phyloP scores from a whole-genome alignment of 1,140 invertebrate genomes.

The Patella vulgata region DNA sequence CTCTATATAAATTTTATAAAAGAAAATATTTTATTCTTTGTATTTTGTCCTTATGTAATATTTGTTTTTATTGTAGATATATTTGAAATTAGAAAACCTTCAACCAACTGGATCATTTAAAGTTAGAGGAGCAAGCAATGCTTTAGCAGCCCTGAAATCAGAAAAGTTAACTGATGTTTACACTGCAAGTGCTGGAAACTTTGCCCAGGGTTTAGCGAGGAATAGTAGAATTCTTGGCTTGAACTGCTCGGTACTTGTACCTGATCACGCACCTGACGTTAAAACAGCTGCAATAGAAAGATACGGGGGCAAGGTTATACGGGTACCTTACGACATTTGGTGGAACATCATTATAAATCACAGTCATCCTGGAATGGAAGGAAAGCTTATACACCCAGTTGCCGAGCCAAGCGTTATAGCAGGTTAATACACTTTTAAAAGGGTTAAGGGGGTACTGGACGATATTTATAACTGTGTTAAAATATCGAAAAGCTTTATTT shows the following conservation, averaged over 20 bases:
- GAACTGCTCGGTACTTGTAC: conserved; percentile 47
- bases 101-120: conserved; percentile 59
- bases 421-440: conserved; percentile 35
- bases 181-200: conserved; percentile 60
- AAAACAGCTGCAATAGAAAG: conserved; percentile 45
- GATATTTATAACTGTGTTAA: too few species aligned
- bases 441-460: background rate
- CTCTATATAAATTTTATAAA: too few species aligned
- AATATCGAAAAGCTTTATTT: too few species aligned
- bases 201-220: conserved; percentile 57
- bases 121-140: conserved; percentile 52
- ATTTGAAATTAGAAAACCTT: conserved; percentile 58
- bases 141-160: conserved; percentile 32
- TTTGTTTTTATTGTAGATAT: conserved; percentile 57
- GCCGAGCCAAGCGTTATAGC: conserved; percentile 52
- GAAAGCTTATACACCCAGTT: conserved; percentile 57
- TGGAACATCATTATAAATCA: conserved; percentile 47
- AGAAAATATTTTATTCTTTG: too few species aligned
- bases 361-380: conserved; percentile 37
- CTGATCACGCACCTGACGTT: conserved; percentile 45
- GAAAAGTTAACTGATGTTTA: conserved; percentile 44
- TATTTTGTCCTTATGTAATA: too few species aligned
- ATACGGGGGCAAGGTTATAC: conserved; percentile 43
- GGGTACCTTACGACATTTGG: conserved; percentile 52
- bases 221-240: conserved; percentile 31